phyloP scores from a whole-genome alignment of 2,797 vertebrate genomes.

The Pipistrellus nathusii region DNA sequence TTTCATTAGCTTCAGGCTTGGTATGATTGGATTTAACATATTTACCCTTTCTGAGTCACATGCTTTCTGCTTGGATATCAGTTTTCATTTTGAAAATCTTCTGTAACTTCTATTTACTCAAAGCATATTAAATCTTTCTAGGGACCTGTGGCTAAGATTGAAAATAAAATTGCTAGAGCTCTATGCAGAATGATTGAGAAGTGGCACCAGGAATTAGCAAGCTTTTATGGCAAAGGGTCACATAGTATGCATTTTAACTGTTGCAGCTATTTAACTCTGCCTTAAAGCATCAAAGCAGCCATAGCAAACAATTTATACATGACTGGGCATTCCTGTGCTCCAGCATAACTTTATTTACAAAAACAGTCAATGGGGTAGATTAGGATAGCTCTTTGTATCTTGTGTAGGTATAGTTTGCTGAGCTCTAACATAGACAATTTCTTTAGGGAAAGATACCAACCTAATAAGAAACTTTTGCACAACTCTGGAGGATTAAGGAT shows the following conservation, averaged over 20 bases:
- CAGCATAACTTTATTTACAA: background rate
- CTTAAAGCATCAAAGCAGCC: background rate
- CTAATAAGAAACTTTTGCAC: background rate
- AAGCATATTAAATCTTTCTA: slow-evolving; percentile 31
- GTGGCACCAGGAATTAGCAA: too few relatives aligned
- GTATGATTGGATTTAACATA: background rate
- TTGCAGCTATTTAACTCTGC: background rate
- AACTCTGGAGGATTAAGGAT: background rate
- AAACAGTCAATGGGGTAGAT: background rate
- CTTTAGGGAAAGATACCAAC: background rate
- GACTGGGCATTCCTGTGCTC: background rate
- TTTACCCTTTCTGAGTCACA: background rate
- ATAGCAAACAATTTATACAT: background rate
- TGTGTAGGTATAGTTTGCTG: background rate
- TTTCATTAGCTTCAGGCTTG: background rate
- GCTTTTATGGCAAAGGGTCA: background rate
- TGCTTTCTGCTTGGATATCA: background rate
- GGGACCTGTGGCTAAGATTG: background rate
- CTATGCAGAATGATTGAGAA: background rate
- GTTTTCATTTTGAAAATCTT: slow-evolving; percentile 20
- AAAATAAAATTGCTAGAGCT: background rate
- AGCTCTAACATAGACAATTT: background rate
- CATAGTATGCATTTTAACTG: background rate
- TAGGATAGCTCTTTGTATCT: background rate
- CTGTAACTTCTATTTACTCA: background rate